Conservation (phyloP, 35 echinoderm and acorn worm species). For the Chiridota heheva region DNA sequence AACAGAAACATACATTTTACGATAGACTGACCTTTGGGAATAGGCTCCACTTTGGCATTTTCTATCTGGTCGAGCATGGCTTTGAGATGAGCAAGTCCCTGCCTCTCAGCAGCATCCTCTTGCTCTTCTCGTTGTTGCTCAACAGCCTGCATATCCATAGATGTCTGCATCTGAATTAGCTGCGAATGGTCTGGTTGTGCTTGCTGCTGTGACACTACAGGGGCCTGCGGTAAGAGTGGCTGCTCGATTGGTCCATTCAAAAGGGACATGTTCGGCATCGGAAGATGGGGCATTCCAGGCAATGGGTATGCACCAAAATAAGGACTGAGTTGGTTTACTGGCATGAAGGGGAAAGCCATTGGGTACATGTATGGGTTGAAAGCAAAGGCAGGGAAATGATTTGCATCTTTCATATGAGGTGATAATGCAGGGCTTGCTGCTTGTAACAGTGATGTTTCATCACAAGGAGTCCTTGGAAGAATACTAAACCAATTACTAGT, state of each 20-base stretch:
- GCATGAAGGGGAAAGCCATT: conserved; percentile 88
- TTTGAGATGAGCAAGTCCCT: conserved; percentile 84
- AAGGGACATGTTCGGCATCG: conserved; percentile 62
- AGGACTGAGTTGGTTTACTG: conserved; percentile 76
- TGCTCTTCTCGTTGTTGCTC: conserved; percentile 68
- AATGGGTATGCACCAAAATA: conserved; percentile 81
- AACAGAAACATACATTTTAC: no score
- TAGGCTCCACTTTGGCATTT: conserved; percentile 56
- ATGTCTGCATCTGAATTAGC: neutral
- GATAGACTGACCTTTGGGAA: conserved; percentile 76
- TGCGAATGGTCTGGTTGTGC: neutral
- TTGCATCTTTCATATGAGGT: conserved; percentile 49
- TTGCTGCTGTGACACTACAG: neutral
- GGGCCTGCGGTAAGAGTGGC: conserved; percentile 30
- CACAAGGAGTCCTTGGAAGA: conserved; percentile 85
- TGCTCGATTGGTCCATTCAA: conserved; percentile 62
- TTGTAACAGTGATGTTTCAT: conserved; percentile 68
- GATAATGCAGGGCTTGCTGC: conserved; percentile 9
- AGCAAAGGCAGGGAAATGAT: conserved; percentile 65
- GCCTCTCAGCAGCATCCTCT: conserved; percentile 54
- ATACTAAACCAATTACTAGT: conserved; percentile 94
- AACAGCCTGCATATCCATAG: conserved; percentile 13
- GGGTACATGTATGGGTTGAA: conserved; percentile 90
- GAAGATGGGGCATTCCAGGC: conserved; percentile 65
- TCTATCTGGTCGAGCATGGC: conserved; percentile 83